Evolutionary conservation across 2,797 vertebrate species (phyloP), one percentile per base, ranked within the genome.

Genomic region (Columba guinea): DNA sequence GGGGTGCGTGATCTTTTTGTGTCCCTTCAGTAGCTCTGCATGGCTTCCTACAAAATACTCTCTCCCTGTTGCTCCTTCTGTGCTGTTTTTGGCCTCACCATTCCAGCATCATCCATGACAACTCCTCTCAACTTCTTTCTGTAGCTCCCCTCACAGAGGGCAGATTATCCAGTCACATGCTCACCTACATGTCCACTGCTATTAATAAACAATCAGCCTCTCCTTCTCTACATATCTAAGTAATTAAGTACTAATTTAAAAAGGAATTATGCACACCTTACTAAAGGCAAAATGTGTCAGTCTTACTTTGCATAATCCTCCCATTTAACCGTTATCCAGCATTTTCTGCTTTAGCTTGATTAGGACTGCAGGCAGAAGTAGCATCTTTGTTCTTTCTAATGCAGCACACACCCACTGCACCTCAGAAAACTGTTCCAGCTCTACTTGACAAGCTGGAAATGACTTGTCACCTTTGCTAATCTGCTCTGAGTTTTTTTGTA

Each of bases 361-460:
- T 19, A 91, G 8, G n/a, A 60, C 37, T 82, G 35, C 41, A 76
- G 49, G 27, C 32, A 79, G 18, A 92, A 92, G 39, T 6, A 5
- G 20, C 35, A 35, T 60, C 80, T 90, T 75, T 65, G 35, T 39
- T 87, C 89, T 73, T 74, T 64, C 39, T 60, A 68, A 80, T 5
- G 21, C 55, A 92, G 70, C 53, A 77, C 39, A 70, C 23, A 39
- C 39, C 22, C 56, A 44, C 21, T 22, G 18, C 37, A 87, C 35
- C 78, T 87, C 9, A 1, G n/a, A 79, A 76, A 81, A 60, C 37
- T 62, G 21, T 55, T 89, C 23, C n/a, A 60, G 44, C 23, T 89
- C 27, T 53, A 82, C 28, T 16, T 62, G 35, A 89, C 87, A 87
- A 92, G 79, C n/a, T 60, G 71, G 80, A 92, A 91, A 75, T 23